Percentiles rank a stretch among this genome's conserved stretches.
phyloP scores from a whole-genome alignment of 2,797 vertebrate genomes.

The Pristis pectinata region DNA sequence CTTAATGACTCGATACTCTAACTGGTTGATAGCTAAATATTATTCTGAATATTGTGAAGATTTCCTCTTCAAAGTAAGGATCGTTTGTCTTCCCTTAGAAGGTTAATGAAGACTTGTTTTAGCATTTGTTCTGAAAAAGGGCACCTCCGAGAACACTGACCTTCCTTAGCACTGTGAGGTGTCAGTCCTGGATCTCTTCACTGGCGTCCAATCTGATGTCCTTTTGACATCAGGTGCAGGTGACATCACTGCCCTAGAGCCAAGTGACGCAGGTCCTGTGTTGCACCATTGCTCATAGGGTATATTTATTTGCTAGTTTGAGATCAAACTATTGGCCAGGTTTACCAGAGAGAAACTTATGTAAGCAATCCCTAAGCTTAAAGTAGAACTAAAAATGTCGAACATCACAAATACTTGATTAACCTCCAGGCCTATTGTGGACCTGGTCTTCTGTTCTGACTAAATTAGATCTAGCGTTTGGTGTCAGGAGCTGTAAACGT shows the following conservation, averaged over 20 bases:
- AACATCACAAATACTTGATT: constrained; percentile 12
- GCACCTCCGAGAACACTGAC: background rate
- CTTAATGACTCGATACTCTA: too few relatives aligned
- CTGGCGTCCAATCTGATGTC: background rate
- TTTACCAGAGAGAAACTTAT: constrained; percentile 11
- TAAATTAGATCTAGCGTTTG: background rate
- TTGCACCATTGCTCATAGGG: background rate
- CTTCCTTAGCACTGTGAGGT: background rate
- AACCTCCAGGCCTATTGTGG: background rate
- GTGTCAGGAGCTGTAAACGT: background rate
- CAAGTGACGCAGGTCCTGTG: background rate
- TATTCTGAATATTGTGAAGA: too few relatives aligned
- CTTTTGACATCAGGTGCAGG: background rate
- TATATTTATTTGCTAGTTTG: background rate
- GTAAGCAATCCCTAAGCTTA: background rate
- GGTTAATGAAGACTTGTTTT: background rate
- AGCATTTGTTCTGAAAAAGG: background rate
- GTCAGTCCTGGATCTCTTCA: background rate
- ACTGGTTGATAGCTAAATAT: too few relatives aligned
- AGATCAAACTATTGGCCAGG: background rate
- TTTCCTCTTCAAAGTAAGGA: too few relatives aligned
- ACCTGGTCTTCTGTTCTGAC: background rate
- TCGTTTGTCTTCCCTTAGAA: background rate
- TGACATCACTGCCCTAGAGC: too few relatives aligned
- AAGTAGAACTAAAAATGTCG: background rate